Evolutionary conservation across 2,888 invertebrate species (phyloP), one percentile per base, ranked within the genome.

Genomic region (Drosophila meridiana): DNA sequence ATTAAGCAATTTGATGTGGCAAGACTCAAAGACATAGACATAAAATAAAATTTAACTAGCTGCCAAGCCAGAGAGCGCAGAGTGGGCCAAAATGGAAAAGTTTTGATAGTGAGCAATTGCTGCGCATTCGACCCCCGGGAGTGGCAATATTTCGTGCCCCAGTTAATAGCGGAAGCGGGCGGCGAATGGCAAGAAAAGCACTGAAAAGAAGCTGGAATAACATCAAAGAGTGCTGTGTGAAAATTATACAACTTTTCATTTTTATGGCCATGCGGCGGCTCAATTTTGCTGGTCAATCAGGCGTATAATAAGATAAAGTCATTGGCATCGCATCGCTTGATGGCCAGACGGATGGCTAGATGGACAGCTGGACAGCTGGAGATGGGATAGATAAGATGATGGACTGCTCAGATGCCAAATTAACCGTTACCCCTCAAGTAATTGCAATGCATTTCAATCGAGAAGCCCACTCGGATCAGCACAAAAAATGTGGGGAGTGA

Each of bases 271-370:
- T 52, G 74, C 58, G 62, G 70, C 66, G 68, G 65, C 75, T 81
- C 82, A 83, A 82, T 84, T 82, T 84, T 76, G 28, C 71, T 80
- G 85, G 72, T 80, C 87, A 85, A 85, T 85, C 87, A 73, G 76
- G 78, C 85, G 85, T 73, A 78, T 82, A 85, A 85, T 87, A 77
- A 87, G 87, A 85, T 85, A 81, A 80, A 77, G 81, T 66, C 74
- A 78, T 75, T 78, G 83, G 73, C 64, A 79, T 76, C 73, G 63
- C 67, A 63, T 59, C 53, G 72, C 67, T 48, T 73, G 71, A 61
- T 69, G 50, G 52, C 48, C 63, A 45, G 52, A 45, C 48, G 30
- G 55, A 30, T 47, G 26, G 47, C 36, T 52, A 32, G 55, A 30
- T 47, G 14, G 47, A 28, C 28, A 28, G 48, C 36, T 20, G 5